phyloP scores from a whole-genome alignment of 2,113 vertebrate species.

The Pteronura brasiliensis region DNA sequence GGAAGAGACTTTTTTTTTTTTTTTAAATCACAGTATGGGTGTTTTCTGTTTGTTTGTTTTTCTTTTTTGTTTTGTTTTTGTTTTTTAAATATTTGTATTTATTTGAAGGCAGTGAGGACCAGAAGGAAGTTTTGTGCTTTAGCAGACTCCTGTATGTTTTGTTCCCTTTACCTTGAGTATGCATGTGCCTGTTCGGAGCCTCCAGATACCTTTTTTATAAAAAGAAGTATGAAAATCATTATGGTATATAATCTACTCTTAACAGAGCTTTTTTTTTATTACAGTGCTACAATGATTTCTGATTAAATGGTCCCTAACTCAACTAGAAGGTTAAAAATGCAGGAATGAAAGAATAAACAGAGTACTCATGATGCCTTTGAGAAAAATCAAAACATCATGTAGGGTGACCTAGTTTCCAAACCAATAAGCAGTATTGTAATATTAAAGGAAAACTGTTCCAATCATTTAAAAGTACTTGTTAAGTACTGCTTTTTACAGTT shows the following conservation, averaged over 20 bases:
- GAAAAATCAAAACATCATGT: slow-evolving; percentile 79
- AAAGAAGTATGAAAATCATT: slow-evolving; percentile 79
- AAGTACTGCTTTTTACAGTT: slow-evolving; percentile 84
- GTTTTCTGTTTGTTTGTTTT: slow-evolving; percentile 57
- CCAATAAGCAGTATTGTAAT: slow-evolving; percentile 80
- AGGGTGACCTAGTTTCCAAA: slow-evolving; percentile 80
- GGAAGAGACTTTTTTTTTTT: slow-evolving; percentile 60
- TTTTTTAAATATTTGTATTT: slow-evolving; percentile 81
- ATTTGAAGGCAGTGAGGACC: slow-evolving; percentile 83
- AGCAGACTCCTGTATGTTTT: slow-evolving; percentile 71
- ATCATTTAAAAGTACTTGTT: slow-evolving; percentile 81
- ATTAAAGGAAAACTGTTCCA: slow-evolving; percentile 79
- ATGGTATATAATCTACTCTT: slow-evolving; percentile 75
- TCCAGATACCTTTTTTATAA: slow-evolving; percentile 83
- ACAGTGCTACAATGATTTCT: slow-evolving; percentile 82
- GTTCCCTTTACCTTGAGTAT: slow-evolving; percentile 74
- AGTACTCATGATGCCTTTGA: slow-evolving; percentile 71
- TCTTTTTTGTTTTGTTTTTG: slow-evolving; percentile 49
- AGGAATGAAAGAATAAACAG: slow-evolving; percentile 78
- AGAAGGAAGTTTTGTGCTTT: slow-evolving; percentile 74
- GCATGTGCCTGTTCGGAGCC: slow-evolving; percentile 85
- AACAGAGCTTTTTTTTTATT: slow-evolving; percentile 77
- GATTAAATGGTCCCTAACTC: slow-evolving; percentile 78
- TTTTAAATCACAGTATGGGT: slow-evolving; percentile 58
- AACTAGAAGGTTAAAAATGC: slow-evolving; percentile 72